Percentiles rank a stretch among this genome's conserved stretches.
phyloP scores from a whole-genome alignment of 2,113 vertebrate species.

The Vidua macroura region DNA sequence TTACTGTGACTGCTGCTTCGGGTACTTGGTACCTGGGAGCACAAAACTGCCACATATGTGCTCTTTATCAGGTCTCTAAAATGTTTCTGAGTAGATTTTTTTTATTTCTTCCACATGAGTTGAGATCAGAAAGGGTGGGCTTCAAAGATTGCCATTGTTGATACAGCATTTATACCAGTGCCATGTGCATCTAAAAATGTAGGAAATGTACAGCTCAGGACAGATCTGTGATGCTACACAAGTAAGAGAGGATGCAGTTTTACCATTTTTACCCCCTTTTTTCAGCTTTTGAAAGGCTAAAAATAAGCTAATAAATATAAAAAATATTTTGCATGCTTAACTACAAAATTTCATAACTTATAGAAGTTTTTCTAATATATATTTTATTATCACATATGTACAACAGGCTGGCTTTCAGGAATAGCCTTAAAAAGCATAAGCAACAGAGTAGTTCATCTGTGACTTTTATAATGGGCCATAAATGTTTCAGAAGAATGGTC shows the following conservation, averaged over 20 bases:
- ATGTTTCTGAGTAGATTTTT: neutral
- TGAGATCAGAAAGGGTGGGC: neutral
- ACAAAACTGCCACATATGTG: neutral
- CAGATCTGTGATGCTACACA: neutral
- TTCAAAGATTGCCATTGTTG: neutral
- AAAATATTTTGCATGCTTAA: neutral
- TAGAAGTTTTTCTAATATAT: constrained; percentile 34
- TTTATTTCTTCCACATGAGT: neutral
- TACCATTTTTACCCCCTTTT: neutral
- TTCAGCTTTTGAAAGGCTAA: constrained; percentile 4
- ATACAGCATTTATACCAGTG: neutral
- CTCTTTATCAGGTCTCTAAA: neutral
- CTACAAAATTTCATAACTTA: constrained; percentile 36
- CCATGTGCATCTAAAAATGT: neutral
- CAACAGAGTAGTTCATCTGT: constrained; percentile 7
- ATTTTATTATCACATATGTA: constrained; percentile 37
- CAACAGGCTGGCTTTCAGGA: constrained; percentile 17
- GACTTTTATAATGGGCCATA: constrained; percentile 63
- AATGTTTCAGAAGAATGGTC: constrained; percentile 68
- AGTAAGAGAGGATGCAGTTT: neutral
- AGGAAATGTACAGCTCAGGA: neutral
- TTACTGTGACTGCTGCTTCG: neutral
- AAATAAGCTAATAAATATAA: constrained; percentile 26
- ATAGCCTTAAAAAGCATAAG: constrained; percentile 40
- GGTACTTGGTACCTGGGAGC: neutral